Percentiles rank a stretch among this genome's conserved stretches.
Evolutionary conservation across 2,113 vertebrate genomes (phyloP).

Genomic region (Ranitomeya variabilis): DNA sequence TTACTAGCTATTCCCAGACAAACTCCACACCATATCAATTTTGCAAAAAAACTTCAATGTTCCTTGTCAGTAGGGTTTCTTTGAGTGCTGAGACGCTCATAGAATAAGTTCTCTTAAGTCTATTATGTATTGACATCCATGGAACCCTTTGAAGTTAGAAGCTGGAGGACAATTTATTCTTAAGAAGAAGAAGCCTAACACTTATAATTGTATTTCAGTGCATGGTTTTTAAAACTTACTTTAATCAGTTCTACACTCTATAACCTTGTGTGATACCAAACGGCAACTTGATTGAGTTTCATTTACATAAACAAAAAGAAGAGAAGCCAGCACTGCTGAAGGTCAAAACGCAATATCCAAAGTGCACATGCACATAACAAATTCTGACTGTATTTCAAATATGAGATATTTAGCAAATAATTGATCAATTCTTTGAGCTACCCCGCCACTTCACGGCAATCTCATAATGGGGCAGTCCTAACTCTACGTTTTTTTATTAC

Average conservation of each 20-base stretch:
- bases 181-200: not conserved
- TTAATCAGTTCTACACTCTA: not conserved
- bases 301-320: not conserved
- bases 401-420: too few species aligned
- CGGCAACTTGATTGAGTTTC: not conserved
- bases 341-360: too few species aligned
- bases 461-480: too few species aligned
- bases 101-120: slow-evolving; percentile 14
- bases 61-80: not conserved
- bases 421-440: too few species aligned
- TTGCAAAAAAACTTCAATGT: not conserved
- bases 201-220: slow-evolving; percentile 4
- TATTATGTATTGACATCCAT: slow-evolving; percentile 8
- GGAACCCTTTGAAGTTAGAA: slow-evolving; percentile 15
- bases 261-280: not conserved
- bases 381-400: too few species aligned
- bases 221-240: not conserved
- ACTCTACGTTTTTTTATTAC: too few species aligned
- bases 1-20: not conserved
- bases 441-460: too few species aligned
- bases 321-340: too few species aligned
- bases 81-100: not conserved
- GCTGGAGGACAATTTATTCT: slow-evolving; percentile 9
- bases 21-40: not conserved
- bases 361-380: too few species aligned